These are phyloP conservation scores for Coremacera marginata DNA, from an alignment of 2,888 invertebrate genomes.

Conservation along the genomic window DNA sequence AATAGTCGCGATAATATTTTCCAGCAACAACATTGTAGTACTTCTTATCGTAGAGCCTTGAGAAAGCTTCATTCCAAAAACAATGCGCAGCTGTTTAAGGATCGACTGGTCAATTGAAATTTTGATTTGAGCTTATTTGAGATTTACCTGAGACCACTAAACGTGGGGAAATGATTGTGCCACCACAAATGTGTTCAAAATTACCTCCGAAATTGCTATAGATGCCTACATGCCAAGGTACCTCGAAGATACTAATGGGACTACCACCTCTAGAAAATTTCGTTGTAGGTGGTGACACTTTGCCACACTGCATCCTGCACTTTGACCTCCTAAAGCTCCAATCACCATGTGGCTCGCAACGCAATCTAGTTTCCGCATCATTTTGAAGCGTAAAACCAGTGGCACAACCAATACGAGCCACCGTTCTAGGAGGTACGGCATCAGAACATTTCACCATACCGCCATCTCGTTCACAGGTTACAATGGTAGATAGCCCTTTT, in stretches of 20 bases:
- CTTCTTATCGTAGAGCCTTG: constrained; percentile 25
- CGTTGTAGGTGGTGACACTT: constrained; percentile 10
- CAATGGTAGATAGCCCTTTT: constrained; percentile 20
- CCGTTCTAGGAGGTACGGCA: constrained; percentile 24
- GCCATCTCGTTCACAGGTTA: neutral
- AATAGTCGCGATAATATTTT: constrained; percentile 43
- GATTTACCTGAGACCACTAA: constrained; percentile 43
- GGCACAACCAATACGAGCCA: constrained; percentile 32
- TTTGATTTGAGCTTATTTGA: neutral
- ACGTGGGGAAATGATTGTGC: constrained; percentile 47
- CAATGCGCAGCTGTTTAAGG: constrained; percentile 51
- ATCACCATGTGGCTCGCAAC: constrained; percentile 2
- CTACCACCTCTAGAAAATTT: constrained; percentile 42
- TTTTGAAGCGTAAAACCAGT: constrained; percentile 15
- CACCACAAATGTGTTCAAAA: constrained; percentile 47
- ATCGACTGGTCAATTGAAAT: neutral
- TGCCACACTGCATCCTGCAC: constrained; percentile 20
- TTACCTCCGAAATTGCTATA: constrained; percentile 32
- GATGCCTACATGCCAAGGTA: constrained; percentile 51
- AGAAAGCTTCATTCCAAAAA: constrained; percentile 48
- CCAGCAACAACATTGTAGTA: constrained; percentile 48
- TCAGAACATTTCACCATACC: constrained; percentile 21
- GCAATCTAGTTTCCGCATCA: neutral
- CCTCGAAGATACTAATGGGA: constrained; percentile 38
- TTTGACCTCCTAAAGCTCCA: constrained; percentile 2